Evolutionary conservation across 2,113 vertebrate species (phyloP).

Genomic region (Sinocyclocheilus rhinocerous): DNA sequence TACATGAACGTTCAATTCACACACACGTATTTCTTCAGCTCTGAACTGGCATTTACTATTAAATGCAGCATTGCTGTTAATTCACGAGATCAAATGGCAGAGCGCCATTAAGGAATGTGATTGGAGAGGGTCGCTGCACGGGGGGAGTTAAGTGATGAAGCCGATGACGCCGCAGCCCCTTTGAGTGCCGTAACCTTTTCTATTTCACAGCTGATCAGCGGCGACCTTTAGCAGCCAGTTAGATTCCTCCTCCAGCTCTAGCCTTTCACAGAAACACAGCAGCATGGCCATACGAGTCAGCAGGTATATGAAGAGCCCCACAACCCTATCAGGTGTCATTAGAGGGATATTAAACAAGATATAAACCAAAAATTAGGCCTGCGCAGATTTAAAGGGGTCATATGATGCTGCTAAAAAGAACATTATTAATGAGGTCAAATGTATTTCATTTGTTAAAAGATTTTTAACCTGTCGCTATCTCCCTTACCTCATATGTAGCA

Average conservation of each 20-base stretch:
- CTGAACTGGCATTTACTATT: slow-evolving; percentile 30
- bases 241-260: slow-evolving; percentile 72
- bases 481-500: background rate
- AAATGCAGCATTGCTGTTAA: slow-evolving; percentile 68
- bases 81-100: slow-evolving; percentile 52
- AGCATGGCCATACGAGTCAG: background rate
- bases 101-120: slow-evolving; percentile 56
- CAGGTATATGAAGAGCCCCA: background rate
- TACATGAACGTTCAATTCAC: background rate
- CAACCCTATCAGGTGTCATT: background rate
- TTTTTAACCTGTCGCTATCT: background rate
- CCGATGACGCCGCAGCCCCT: slow-evolving; percentile 40
- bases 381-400: background rate
- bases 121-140: slow-evolving; percentile 56
- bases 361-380: background rate
- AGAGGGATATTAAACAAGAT: background rate
- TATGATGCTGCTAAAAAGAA: too few species aligned
- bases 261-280: background rate
- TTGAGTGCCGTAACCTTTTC: slow-evolving; percentile 83
- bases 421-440: background rate
- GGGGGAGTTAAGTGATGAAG: slow-evolving; percentile 36
- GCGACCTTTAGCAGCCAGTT: slow-evolving; percentile 79
- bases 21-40: background rate
- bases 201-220: slow-evolving; percentile 74
- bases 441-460: too few species aligned